Conservation (phyloP, 2,888 invertebrate species). For the Cheilosia soror region DNA sequence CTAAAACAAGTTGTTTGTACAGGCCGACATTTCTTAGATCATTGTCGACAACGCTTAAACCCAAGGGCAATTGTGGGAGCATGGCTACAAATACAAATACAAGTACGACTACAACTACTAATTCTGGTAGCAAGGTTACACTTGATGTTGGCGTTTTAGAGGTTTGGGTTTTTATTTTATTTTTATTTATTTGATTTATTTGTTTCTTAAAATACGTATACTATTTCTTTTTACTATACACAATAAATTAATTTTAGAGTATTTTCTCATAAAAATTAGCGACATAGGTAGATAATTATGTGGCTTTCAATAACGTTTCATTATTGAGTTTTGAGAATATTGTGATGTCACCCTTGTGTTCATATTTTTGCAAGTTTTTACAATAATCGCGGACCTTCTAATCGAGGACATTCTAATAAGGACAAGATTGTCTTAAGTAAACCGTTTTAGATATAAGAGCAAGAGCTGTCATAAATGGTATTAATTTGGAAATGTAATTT, state of each 20-base stretch:
- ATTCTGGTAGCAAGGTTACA: constrained; percentile 83
- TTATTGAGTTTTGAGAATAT: too few species aligned
- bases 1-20: constrained; percentile 81
- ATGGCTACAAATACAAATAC: constrained; percentile 77
- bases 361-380: too few species aligned
- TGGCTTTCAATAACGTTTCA: neutral
- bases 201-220: neutral
- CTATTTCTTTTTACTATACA: constrained; percentile 4
- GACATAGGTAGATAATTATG: too few species aligned
- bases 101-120: constrained; percentile 79
- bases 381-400: too few species aligned
- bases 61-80: constrained; percentile 81
- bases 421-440: too few species aligned
- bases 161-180: constrained; percentile 80
- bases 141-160: constrained; percentile 83
- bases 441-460: too few species aligned
- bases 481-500: too few species aligned
- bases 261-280: too few species aligned
- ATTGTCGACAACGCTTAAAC: constrained; percentile 81
- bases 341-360: too few species aligned
- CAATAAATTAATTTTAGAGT: constrained; percentile 10
- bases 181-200: constrained; percentile 8
- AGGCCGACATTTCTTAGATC: constrained; percentile 83
- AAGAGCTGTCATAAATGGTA: too few species aligned
- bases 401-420: too few species aligned